Evolutionary conservation across 1,140 invertebrate species (phyloP), one percentile per base, ranked within the genome.

Genomic region (fruit fly (Drosophila melanogaster)): DNA sequence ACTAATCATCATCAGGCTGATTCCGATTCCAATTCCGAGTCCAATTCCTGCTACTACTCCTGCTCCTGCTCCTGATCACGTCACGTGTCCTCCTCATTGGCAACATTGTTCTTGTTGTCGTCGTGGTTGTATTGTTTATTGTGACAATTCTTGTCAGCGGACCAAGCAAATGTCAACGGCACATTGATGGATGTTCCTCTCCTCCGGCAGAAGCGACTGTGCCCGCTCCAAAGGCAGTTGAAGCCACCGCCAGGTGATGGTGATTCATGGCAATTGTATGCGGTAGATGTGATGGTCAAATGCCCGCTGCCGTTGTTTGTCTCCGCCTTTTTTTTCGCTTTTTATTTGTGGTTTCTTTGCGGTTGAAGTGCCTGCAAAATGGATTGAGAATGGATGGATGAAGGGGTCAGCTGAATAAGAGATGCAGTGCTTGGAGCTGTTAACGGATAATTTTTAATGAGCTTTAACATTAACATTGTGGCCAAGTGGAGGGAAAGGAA

Each of bases 121-220:
- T 81, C 74, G 78, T 87, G 69, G 83, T 86, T 86, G 83, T 87
- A 87, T 87, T 87, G 83, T 87, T 87, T 87, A 87, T 87, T 87
- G 83, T 87, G 83, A 87, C 83, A 87, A 87, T 87, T 87, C 84
- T 87, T 87, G 83, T 87, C 83, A 87, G 81, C 83, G 80, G 71
- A 74, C 75, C 76, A 83, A 75, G 83, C 84, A 83, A 87, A 87
- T 87, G 83, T 87, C 83, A 87, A 87, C 83, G 83, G 84, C 84
- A 87, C 83, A 87, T 87, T 87, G 83, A 87, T 87, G 83, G 79
- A 87, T 87, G 83, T 87, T 86, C 75, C 75, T 77, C 81, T 69
- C 35, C 59, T 46, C 74, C 74, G 22, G 47, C 59, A 35, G 54
- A 71, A 41, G 38, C 43, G 58, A 26, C 70, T 17, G 17, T 11